Conservation (phyloP, 2,888 invertebrate genomes). For the Poecilus cupreus region DNA sequence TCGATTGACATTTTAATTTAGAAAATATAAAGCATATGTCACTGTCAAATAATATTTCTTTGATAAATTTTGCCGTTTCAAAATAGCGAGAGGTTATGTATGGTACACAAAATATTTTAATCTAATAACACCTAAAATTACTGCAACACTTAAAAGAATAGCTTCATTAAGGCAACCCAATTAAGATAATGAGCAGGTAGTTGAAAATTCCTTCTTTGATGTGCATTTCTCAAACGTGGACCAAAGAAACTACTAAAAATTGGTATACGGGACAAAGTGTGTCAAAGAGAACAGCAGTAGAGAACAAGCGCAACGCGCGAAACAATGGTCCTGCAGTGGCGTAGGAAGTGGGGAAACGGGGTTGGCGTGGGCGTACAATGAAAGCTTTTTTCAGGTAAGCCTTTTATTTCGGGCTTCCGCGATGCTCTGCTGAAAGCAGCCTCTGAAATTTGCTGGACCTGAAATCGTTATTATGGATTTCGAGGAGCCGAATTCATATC, state of each 20-base stretch:
- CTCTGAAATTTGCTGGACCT: background rate
- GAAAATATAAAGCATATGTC: too few relatives aligned
- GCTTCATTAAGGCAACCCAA: conserved; percentile 4
- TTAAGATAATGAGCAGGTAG: conserved; percentile 31
- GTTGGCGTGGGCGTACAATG: background rate
- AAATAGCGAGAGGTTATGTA: too few relatives aligned
- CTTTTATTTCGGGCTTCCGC: background rate
- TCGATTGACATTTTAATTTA: too few relatives aligned
- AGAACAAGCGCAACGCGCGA: background rate
- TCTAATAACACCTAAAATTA: background rate
- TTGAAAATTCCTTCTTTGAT: conserved; percentile 14
- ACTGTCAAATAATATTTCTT: too few relatives aligned
- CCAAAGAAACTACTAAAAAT: conserved; percentile 14
- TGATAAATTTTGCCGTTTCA: too few relatives aligned
- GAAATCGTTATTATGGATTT: background rate
- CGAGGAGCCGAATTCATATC: too few relatives aligned
- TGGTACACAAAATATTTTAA: background rate
- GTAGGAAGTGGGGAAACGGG: background rate
- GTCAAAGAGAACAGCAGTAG: background rate
- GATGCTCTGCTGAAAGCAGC: background rate
- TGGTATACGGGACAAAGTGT: background rate
- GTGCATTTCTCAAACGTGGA: background rate
- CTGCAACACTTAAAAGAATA: background rate
- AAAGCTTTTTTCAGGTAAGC: background rate
- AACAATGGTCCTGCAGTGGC: background rate